Base-by-base conservation (phyloP, 2,797 vertebrate genomes). In the Myotis findleyi region DNA sequence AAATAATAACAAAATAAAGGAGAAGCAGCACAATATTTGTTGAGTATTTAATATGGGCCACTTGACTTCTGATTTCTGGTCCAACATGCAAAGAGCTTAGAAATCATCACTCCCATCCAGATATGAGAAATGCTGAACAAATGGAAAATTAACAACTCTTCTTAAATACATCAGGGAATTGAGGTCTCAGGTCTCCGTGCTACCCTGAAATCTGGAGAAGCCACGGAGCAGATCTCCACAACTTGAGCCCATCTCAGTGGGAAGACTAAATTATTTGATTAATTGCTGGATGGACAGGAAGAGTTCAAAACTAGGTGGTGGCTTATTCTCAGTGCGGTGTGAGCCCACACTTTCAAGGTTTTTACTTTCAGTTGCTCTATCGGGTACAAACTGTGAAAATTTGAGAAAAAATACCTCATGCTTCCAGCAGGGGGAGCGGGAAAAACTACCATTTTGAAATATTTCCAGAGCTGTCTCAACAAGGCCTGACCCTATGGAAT, bases 21-120 rank as follows among this genome's bases (percentile, higher is more conserved):
- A 49, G 25, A 76, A 91, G 16, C 72, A n/a, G 68, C 0, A 44
- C 18, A 73, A 16, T 44, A 69, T 59, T 85, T 90, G 17, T 81
- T 89, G 13, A 55, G 7, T 82, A 81, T 90, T 84, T 89, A 79
- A 30, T 57, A 59, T 59, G 27, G 25, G 20, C 9, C 38, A 41
- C 64, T 64, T 66, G n/a, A 87, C 53, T 89, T 80, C 7, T 79
- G 23, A 71, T 64, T 94, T 96, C 51, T 80, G 33, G 51, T 13
- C 27, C 13, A 84, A 41, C 18, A 64, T 36, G 27, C 30, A 30
- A 91, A 84, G 30, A 84, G 1, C 20, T 72, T 44, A 1, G 30
- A 89, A 57, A 49, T 36, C 12, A 41, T 79, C 30, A 55, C 2
- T 62, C 1, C 4, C 10, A 51, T 27, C 16, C n/a, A 62, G 87